Base-by-base conservation (phyloP, 2,113 vertebrate species). In the Sigmodon hispidus region DNA sequence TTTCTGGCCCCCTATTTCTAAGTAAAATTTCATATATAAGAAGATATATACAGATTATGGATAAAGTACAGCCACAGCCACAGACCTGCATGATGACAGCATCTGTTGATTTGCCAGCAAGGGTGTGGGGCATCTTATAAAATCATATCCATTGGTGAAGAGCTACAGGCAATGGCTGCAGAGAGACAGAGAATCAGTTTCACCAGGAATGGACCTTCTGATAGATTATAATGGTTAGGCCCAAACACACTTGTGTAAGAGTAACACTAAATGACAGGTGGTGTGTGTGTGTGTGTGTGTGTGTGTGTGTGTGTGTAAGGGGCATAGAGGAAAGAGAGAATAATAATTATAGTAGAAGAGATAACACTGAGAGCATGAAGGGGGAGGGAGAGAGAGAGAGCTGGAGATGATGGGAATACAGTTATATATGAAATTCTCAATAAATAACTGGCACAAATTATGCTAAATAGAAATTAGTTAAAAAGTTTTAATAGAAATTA, bases 101-200 rank as follows among this genome's bases (percentile, higher is more conserved):
- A 40, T 36, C 22, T 40, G 79, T 40, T 0, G 0, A 4, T 2
- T 0, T 59, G 22, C n/a, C 22, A 29, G 2, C 8, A 10, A 40
- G 36, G 79, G 4, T 59, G 52, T 36, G 36, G 55, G 36, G 16
- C 12, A 40, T 40, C 52, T 81, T 1, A 7, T 81, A 40, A 81
- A 55, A 16, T 36, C 36, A 1, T 26, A 1, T 3, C 36, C n/a
- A 26, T 57, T 9, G 79, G 15, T 81, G 55, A 81, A 59, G 79
- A 81, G 3, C 55, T 16, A 40, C 3, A 81, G 52, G 12, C 0
- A 0, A 2, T 81, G 79, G 36, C 36, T 40, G 13, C 55, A 26
- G 52, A 59, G 69, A 80, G 34, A n/a, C 19, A 34, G 34, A 55
- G 50, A 36, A 11, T 26, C 24, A 26, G 79, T 59, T 81, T 81